Evolutionary conservation across 2,113 vertebrate species (phyloP).

Genomic region (Cinclus mexicanus): DNA sequence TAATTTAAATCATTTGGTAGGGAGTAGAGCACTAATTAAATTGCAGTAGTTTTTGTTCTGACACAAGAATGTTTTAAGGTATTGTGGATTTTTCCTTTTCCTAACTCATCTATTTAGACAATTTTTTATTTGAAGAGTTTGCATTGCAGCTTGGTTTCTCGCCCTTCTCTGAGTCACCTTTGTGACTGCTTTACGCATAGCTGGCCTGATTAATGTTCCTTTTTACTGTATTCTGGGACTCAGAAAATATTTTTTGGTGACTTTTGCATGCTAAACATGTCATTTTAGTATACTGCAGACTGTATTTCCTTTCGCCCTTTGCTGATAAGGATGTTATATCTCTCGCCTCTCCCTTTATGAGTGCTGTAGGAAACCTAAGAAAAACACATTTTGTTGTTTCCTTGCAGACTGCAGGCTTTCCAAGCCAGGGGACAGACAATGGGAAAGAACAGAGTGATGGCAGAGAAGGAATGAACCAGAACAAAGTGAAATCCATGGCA

Average conservation of each 20-base stretch:
- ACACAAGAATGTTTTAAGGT: background rate
- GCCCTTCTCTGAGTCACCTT: background rate
- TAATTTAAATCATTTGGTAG: background rate
- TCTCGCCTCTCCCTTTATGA: background rate
- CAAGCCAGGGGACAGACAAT: slow-evolving; percentile 67
- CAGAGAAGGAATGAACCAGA: slow-evolving; percentile 80
- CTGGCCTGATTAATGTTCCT: background rate
- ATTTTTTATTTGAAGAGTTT: background rate
- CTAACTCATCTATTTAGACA: background rate
- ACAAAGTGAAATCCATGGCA: slow-evolving; percentile 96
- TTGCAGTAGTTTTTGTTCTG: background rate
- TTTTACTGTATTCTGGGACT: background rate
- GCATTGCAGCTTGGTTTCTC: background rate
- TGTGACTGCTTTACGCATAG: background rate
- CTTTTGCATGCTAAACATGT: background rate
- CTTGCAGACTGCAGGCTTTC: slow-evolving; percentile 77
- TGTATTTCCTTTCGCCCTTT: background rate
- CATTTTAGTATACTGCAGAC: background rate
- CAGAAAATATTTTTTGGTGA: background rate
- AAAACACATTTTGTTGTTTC: background rate
- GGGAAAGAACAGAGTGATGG: slow-evolving; percentile 65
- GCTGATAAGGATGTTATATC: background rate
- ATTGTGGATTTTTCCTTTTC: accelerated
- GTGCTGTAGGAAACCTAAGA: background rate
- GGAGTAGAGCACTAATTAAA: background rate